Conservation (phyloP, 2,888 invertebrate genomes). For the Microplitis manilae region DNA sequence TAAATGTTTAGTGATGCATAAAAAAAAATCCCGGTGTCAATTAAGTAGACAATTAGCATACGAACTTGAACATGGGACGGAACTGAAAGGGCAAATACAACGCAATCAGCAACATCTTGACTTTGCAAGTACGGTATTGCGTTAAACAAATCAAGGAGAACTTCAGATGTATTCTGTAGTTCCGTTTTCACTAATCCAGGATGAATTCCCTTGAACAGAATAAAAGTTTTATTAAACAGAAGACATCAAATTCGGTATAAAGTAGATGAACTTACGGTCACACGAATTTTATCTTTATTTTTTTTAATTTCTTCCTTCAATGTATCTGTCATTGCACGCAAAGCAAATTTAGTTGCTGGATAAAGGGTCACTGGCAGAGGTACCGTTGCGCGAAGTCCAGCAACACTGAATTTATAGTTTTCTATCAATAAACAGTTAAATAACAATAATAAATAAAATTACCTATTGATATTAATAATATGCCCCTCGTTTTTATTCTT, state of each 20-base stretch:
- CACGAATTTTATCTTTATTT: slow-evolving; percentile 63
- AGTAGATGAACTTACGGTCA: slow-evolving; percentile 56
- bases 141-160: neutral
- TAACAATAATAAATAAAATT: neutral
- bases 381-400: slow-evolving; percentile 36
- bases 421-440: neutral
- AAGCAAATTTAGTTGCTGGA: slow-evolving; percentile 71
- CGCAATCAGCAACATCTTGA: slow-evolving; percentile 8
- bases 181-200: slow-evolving; percentile 14
- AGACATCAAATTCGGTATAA: neutral
- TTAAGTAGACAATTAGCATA: neutral
- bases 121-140: neutral
- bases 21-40: neutral
- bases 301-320: slow-evolving; percentile 70
- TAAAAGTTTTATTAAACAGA: neutral
- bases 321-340: slow-evolving; percentile 71
- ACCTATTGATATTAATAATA: slow-evolving; percentile 70
- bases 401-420: slow-evolving; percentile 32
- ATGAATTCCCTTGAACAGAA: slow-evolving; percentile 4
- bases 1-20: neutral
- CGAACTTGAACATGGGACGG: neutral
- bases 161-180: neutral
- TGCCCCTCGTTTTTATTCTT: slow-evolving; percentile 65
- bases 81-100: slow-evolving; percentile 2
- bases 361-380: slow-evolving; percentile 42